Conservation (phyloP, 2,888 invertebrate genomes). For the Plebejus melissa region DNA sequence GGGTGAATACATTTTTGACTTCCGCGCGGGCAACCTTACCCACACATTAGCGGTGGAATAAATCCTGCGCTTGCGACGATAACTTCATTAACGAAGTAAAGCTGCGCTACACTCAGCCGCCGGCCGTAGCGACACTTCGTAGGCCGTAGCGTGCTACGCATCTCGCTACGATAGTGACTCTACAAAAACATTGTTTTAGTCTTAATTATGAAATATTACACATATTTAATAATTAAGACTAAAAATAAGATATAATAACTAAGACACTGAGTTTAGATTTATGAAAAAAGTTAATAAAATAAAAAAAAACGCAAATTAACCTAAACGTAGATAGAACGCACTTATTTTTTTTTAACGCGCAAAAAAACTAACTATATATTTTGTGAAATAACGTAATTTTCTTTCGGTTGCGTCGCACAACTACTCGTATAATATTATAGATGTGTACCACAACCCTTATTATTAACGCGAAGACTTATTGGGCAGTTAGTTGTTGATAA, state of each 20-base stretch:
- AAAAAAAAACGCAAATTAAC: too few relatives aligned
- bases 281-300: too few relatives aligned
- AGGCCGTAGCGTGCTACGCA: background rate
- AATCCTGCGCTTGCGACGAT: conserved; percentile 53
- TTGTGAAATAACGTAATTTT: background rate
- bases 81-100: conserved; percentile 50
- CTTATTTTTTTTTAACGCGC: too few relatives aligned
- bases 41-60: conserved; percentile 65
- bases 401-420: background rate
- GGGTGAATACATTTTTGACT: conserved; percentile 51
- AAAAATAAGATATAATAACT: too few relatives aligned
- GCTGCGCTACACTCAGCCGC: conserved; percentile 32
- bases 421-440: background rate
- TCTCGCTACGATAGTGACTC: background rate
- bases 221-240: too few relatives aligned
- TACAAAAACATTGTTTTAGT: background rate
- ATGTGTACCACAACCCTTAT: conserved; percentile 3
- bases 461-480: conserved; percentile 33
- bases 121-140: background rate
- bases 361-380: too few relatives aligned
- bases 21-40: conserved; percentile 64
- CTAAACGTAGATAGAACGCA: too few relatives aligned
- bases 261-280: too few relatives aligned
- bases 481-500: conserved; percentile 41
- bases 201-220: background rate